phyloP scores from a whole-genome alignment of 2,888 invertebrate genomes.

The Epinotia demarniana region DNA sequence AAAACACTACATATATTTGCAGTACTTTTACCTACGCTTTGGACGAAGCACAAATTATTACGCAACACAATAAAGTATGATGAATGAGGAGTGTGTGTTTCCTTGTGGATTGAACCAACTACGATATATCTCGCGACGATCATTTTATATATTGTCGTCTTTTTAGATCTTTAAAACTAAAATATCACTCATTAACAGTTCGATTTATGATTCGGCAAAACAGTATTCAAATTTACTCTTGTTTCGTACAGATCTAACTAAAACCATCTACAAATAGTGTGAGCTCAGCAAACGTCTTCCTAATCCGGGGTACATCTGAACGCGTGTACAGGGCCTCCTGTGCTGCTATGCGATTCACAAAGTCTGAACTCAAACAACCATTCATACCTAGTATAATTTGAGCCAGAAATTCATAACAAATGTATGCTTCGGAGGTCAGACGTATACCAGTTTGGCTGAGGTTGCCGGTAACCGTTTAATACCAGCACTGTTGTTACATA shows the following conservation, averaged over 20 bases:
- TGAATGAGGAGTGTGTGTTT: background rate
- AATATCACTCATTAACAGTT: too few relatives aligned
- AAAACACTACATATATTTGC: too few relatives aligned
- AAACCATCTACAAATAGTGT: constrained; percentile 28
- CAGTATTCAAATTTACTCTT: background rate
- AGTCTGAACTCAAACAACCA: background rate
- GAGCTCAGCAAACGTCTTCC: constrained; percentile 38
- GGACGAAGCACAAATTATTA: background rate
- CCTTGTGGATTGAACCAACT: background rate
- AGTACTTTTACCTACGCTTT: too few relatives aligned
- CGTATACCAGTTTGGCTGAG: background rate
- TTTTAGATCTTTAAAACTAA: background rate
- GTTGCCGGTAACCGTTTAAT: background rate
- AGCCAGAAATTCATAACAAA: background rate
- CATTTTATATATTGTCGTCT: background rate
- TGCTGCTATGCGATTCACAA: constrained; percentile 1
- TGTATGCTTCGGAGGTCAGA: background rate
- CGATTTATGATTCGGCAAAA: background rate
- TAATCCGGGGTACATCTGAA: constrained; percentile 60
- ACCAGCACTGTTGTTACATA: constrained; percentile 50
- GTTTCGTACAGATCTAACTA: background rate
- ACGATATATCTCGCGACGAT: background rate
- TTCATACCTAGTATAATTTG: background rate
- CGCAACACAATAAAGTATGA: background rate
- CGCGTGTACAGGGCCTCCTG: constrained; percentile 55